A percentile compares a stretch with the other conserved stretches of the same genome.
These are phyloP conservation scores for Salpingus planirostris DNA, from an alignment of 2,888 invertebrate genomes.

Conservation along the genomic window DNA sequence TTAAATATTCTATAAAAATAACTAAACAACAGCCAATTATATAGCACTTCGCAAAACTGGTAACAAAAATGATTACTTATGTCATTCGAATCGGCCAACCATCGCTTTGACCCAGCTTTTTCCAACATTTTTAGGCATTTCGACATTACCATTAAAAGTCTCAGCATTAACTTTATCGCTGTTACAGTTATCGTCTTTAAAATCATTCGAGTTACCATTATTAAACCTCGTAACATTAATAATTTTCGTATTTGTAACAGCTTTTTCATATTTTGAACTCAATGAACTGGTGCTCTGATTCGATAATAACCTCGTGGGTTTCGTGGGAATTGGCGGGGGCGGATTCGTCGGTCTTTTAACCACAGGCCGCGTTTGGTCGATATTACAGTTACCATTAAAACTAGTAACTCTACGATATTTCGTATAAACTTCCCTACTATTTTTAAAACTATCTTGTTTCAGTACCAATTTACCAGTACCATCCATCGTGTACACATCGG, in stretches of 20 bases:
- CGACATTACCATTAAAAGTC: conserved; percentile 1
- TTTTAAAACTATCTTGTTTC: conserved; percentile 31
- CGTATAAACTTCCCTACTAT: conserved; percentile 14
- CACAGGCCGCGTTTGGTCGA: conserved; percentile 9
- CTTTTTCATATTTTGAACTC: too few species aligned
- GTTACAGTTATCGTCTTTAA: too few species aligned
- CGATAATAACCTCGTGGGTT: conserved; percentile 42
- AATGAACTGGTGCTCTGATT: too few species aligned
- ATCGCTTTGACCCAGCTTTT: conserved; percentile 63
- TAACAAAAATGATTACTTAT: conserved; percentile 5
- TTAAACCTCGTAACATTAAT: too few species aligned
- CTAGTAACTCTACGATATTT: conserved; percentile 7
- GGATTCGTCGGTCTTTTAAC: conserved; percentile 41
- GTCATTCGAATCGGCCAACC: conserved; percentile 61
- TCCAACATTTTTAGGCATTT: conserved; percentile 1
- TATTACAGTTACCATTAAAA: too few species aligned
- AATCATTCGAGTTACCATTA: too few species aligned
- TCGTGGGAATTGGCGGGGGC: conserved; percentile 58
- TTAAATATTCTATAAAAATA: conserved; percentile 8
- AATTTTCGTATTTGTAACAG: too few species aligned
- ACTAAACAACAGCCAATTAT: conserved; percentile 22
- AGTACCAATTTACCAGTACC: conserved; percentile 26
- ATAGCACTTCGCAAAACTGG: conserved; percentile 24
- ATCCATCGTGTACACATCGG: conserved; percentile 32
- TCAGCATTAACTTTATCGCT: conserved; percentile 1